These are phyloP conservation scores for Drosophila suboccidentalis DNA, from an alignment of 2,888 invertebrate genomes.

Conservation along the genomic window DNA sequence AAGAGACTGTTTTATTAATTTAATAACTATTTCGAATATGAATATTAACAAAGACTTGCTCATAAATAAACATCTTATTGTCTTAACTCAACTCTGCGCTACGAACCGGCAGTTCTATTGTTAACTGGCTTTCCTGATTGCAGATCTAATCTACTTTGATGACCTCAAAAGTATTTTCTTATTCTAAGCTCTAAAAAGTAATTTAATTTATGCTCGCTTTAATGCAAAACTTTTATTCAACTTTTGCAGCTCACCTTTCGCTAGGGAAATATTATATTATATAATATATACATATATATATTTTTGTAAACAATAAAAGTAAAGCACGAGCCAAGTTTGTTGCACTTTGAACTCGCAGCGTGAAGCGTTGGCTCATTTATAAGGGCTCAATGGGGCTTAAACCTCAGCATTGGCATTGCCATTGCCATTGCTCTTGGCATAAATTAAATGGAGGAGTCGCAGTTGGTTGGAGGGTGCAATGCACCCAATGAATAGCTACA, in stretches of 20 bases:
- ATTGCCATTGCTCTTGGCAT: constrained; percentile 75
- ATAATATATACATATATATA: constrained; percentile 1
- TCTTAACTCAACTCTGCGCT: not conserved
- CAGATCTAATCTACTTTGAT: not conserved
- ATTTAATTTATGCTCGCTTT: constrained; percentile 13
- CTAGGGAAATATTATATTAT: not conserved
- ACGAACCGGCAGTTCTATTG: not conserved
- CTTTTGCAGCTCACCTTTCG: constrained; percentile 3
- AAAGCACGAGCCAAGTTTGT: constrained; percentile 53
- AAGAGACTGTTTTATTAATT: too few species aligned
- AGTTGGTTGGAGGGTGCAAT: constrained; percentile 41
- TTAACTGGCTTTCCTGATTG: not conserved
- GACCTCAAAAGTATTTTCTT: not conserved
- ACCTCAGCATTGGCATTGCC: constrained; percentile 43
- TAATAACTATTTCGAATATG: too few species aligned
- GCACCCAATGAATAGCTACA: constrained; percentile 30
- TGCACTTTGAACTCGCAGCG: constrained; percentile 72
- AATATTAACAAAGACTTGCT: too few species aligned
- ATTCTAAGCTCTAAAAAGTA: not conserved
- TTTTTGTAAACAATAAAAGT: constrained; percentile 40
- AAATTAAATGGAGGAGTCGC: constrained; percentile 61
- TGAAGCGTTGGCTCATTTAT: constrained; percentile 34
- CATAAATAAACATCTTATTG: not conserved
- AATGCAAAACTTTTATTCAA: constrained; percentile 11
- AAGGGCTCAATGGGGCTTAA: constrained; percentile 35